Evolutionary conservation across 2,888 invertebrate species (phyloP).

Genomic region (Drosophila anceps): DNA sequence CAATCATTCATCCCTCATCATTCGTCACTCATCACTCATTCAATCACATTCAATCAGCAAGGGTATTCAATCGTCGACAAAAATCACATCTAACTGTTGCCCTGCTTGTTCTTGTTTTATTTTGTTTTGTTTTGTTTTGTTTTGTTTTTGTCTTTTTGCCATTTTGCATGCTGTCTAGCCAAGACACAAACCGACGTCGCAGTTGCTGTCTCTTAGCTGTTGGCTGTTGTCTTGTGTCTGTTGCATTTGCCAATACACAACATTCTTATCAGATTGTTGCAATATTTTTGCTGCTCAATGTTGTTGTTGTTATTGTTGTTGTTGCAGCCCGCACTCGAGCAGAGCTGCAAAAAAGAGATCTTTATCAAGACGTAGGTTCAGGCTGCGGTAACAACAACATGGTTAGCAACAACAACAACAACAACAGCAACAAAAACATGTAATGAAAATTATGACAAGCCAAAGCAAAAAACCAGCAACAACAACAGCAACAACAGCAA

Average conservation of each 20-base stretch:
- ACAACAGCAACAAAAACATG: constrained; percentile 48
- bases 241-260: constrained; percentile 58
- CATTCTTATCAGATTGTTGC: constrained; percentile 79
- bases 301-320: constrained; percentile 44
- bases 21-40: background rate
- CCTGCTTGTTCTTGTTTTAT: constrained; percentile 2
- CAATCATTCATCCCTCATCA: background rate
- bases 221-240: constrained; percentile 44
- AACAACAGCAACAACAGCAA: constrained; percentile 24
- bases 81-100: background rate
- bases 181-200: constrained; percentile 45
- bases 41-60: background rate
- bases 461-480: constrained; percentile 35
- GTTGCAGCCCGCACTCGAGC: constrained; percentile 64
- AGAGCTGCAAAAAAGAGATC: constrained; percentile 61
- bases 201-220: constrained; percentile 27
- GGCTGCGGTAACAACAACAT: constrained; percentile 60
- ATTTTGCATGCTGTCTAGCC: constrained; percentile 28
- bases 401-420: constrained; percentile 25
- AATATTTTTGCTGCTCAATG: constrained; percentile 63
- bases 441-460: constrained; percentile 82
- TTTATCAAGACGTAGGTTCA: constrained; percentile 75
- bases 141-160: background rate
- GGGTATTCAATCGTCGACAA: constrained; percentile 8
- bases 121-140: background rate